A percentile compares a stretch with the other conserved stretches of the same genome.
Conservation (phyloP, 2,888 invertebrate genomes). For the Meganola albula region DNA sequence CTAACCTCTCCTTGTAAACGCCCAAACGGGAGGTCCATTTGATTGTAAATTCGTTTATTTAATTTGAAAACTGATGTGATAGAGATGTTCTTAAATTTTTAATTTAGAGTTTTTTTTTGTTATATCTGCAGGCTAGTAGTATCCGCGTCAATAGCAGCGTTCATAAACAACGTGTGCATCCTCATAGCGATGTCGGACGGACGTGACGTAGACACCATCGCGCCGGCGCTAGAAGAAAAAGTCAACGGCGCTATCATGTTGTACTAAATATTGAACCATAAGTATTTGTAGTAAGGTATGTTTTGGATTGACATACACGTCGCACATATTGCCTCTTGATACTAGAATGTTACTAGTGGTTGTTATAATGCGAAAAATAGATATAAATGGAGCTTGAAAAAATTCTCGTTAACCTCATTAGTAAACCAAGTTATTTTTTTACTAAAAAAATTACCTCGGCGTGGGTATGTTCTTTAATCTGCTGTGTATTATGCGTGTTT, state of each 20-base stretch:
- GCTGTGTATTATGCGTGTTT: no score
- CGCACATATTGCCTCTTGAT: no score
- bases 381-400: neutral
- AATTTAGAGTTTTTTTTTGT: no score
- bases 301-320: conserved; percentile 7
- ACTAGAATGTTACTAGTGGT: no score
- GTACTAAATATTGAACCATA: conserved; percentile 64
- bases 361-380: no score
- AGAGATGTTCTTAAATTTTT: no score
- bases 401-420: neutral
- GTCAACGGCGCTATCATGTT: conserved; percentile 91
- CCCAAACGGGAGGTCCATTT: no score
- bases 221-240: conserved; percentile 86
- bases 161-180: conserved; percentile 85
- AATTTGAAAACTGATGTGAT: no score
- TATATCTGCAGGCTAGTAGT: conserved; percentile 81
- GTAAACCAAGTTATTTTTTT: neutral
- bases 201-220: conserved; percentile 79
- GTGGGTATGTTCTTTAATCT: no score
- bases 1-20: no score
- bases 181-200: conserved; percentile 84
- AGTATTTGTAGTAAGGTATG: conserved; percentile 2
- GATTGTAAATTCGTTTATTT: no score
- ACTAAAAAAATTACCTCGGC: neutral
- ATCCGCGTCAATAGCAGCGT: conserved; percentile 81